Conservation (phyloP, 1,140 invertebrate species). For the Ceratoteleas bidentatus region DNA sequence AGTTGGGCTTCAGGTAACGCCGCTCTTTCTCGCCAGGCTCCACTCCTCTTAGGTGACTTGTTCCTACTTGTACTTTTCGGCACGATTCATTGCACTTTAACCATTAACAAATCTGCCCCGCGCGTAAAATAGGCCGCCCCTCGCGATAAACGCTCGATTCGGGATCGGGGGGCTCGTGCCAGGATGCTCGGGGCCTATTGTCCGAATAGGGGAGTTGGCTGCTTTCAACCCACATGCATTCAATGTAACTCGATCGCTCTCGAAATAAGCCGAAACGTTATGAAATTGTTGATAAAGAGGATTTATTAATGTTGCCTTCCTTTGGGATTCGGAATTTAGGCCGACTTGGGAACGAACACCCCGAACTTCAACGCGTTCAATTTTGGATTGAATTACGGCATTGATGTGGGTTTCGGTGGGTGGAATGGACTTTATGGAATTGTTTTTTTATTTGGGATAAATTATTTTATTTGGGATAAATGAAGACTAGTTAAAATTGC, state of each 20-base stretch:
- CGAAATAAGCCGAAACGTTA: slow-evolving; percentile 38
- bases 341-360: background rate
- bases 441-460: too few relatives aligned
- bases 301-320: slow-evolving; percentile 37
- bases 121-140: slow-evolving; percentile 52
- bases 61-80: slow-evolving; percentile 49
- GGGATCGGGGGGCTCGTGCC: slow-evolving; percentile 46
- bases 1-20: slow-evolving; percentile 45
- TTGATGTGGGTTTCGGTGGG: too few relatives aligned
- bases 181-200: slow-evolving; percentile 49
- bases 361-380: too few relatives aligned
- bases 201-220: slow-evolving; percentile 31
- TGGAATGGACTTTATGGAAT: too few relatives aligned
- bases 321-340: background rate
- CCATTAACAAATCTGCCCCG: slow-evolving; percentile 41
- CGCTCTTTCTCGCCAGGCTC: slow-evolving; percentile 11
- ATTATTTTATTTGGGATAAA: too few relatives aligned
- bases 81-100: slow-evolving; percentile 55
- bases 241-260: slow-evolving; percentile 44
- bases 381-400: too few relatives aligned
- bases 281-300: slow-evolving; percentile 45
- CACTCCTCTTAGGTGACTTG: slow-evolving; percentile 31
- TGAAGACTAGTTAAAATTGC: too few relatives aligned
- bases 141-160: slow-evolving; percentile 44
- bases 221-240: slow-evolving; percentile 49